Evolutionary conservation across 1,140 invertebrate species (phyloP).

Genomic region (Camponotus vicinus): DNA sequence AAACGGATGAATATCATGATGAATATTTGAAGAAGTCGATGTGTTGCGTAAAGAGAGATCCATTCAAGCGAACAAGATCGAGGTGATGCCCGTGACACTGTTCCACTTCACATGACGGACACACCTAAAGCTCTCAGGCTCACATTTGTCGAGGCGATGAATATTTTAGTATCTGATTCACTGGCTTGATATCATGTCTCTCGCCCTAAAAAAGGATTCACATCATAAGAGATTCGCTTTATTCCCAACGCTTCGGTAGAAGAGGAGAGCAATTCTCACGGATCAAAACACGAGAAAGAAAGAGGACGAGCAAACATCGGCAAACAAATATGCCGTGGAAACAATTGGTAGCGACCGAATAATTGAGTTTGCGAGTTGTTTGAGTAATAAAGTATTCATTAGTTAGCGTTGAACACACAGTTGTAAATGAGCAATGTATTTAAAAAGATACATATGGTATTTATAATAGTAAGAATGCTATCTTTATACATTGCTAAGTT

Average conservation of each 20-base stretch:
- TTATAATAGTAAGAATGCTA: neutral
- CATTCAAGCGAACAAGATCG: neutral
- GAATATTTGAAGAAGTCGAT: constrained; percentile 37
- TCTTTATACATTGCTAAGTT: neutral
- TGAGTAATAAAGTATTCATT: constrained; percentile 2
- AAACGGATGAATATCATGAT: constrained; percentile 50
- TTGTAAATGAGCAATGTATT: neutral
- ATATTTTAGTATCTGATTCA: constrained; percentile 57
- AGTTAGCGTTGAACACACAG: neutral
- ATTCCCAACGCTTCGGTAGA: neutral
- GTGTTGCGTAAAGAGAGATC: neutral
- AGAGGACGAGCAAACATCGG: constrained; percentile 25
- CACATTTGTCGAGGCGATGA: constrained; percentile 59
- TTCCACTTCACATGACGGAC: neutral
- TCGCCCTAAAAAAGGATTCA: constrained; percentile 35
- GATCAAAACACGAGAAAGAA: constrained; percentile 12
- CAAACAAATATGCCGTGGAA: neutral
- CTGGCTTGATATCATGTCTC: constrained; percentile 30
- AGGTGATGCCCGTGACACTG: constrained; percentile 27
- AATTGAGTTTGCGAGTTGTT: constrained; percentile 49
- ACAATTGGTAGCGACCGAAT: constrained; percentile 34
- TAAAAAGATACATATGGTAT: neutral
- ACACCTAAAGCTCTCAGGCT: constrained; percentile 39
- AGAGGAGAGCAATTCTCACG: constrained; percentile 14
- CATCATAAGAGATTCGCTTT: constrained; percentile 48